A percentile compares a stretch with the other conserved stretches of the same genome.
Conservation (phyloP, 2,888 invertebrate genomes). For the Drosophila macrospina region DNA sequence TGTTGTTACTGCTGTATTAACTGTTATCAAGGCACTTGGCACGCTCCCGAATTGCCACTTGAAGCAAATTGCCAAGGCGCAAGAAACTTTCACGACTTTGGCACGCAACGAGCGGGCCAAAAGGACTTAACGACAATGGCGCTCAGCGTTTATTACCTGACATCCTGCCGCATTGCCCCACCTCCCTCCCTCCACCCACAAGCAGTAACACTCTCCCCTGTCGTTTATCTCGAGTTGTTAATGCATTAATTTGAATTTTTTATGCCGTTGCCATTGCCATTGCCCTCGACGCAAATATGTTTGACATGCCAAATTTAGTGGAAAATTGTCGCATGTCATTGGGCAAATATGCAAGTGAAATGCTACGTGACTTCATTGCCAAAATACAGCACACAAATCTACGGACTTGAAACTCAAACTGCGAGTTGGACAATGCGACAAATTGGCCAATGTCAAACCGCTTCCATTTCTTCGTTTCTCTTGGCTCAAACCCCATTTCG, state of each 20-base stretch:
- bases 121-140: conserved; percentile 59
- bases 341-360: conserved; percentile 74
- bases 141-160: conserved; percentile 73
- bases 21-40: conserved; percentile 75
- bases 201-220: not conserved
- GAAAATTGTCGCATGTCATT: conserved; percentile 81
- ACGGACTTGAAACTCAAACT: conserved; percentile 28
- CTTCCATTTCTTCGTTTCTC: not conserved
- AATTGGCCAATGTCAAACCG: conserved; percentile 65
- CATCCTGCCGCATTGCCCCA: not conserved
- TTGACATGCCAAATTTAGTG: conserved; percentile 79
- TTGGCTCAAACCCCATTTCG: conserved; percentile 5
- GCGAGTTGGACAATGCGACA: conserved; percentile 60
- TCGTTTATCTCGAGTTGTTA: conserved; percentile 61
- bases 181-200: not conserved
- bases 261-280: conserved; percentile 14
- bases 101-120: conserved; percentile 52
- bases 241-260: conserved; percentile 77
- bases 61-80: conserved; percentile 72
- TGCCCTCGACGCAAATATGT: conserved; percentile 62
- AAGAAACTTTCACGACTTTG: conserved; percentile 66
- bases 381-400: conserved; percentile 49
- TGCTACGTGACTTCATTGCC: conserved; percentile 74
- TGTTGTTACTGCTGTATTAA: conserved; percentile 39
- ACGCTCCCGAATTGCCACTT: conserved; percentile 81